Base-by-base conservation (phyloP, 2,113 vertebrate species). In the Macaca nemestrina region DNA sequence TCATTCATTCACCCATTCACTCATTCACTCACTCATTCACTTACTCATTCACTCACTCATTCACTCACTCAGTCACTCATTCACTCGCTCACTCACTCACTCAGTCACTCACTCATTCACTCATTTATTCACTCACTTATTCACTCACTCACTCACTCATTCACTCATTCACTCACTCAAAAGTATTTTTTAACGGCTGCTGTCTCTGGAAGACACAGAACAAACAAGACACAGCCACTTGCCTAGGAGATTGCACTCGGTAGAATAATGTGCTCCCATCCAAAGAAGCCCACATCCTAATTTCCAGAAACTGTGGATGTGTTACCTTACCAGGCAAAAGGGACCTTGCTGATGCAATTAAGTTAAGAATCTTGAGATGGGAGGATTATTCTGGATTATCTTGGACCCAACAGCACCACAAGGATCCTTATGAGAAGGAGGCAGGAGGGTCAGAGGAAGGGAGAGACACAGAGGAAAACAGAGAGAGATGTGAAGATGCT, bases 51-150 rank as follows among this genome's bases (percentile, higher is more conserved):
- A 38, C 38, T 61, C 25, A 27, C 0, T 67, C 45, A 11, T 7
- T 48, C 30, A 35, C 10, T 70, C 48, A 32, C 0, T 18, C 52
- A 52, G 0, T 18, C 0, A 27, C 2, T 12, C 25, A 61, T 0
- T 68, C 27, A 11, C 5, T 64, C 32, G 30, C 8, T 76, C 57
- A 32, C 0, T 6, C 27, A 27, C 1, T 5, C 10, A 27, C 1
- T 73, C 38, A 11, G n/a, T n/a, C 45, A 16, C 7, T 48, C 43
- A 40, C 8, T 76, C 73, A 25, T 0, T 18, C 11, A 5, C 0
- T 12, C 59, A 27, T 0, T 67, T 38, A 14, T 8, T 76, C 64
- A 32, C 0, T 17, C 11, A 27, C 0, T 30, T 1, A 59, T 2
- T 79, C 45, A 14, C 5, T 48, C n/a, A 11, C 9, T 64, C 43